Evolutionary conservation across 2,888 invertebrate genomes (phyloP).

Genomic region (Thymelicus acteon): DNA sequence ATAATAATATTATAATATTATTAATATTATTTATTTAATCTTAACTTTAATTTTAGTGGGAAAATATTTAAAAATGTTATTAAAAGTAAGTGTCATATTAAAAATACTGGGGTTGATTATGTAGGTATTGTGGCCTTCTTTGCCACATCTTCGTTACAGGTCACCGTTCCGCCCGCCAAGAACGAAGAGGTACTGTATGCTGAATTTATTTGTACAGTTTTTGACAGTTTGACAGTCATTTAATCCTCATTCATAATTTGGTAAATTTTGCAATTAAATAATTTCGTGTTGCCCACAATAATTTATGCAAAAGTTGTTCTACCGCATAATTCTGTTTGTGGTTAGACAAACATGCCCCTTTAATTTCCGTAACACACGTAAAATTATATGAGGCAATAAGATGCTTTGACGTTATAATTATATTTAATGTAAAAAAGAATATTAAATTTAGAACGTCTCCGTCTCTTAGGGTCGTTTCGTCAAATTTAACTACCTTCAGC

Average conservation of each 20-base stretch:
- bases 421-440: conserved; percentile 7
- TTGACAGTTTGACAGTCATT: not conserved
- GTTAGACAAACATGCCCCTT: conserved; percentile 13
- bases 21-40: too few species aligned
- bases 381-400: conserved; percentile 24
- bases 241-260: not conserved
- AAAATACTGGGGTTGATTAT: too few species aligned
- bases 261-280: not conserved
- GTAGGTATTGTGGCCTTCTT: too few species aligned
- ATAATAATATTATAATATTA: too few species aligned
- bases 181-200: too few species aligned
- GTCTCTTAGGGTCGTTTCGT: conserved; percentile 34
- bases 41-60: too few species aligned
- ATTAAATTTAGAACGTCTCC: conserved; percentile 31
- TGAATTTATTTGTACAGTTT: too few species aligned
- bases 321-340: conserved; percentile 30
- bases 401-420: conserved; percentile 16
- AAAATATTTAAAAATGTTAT: too few species aligned
- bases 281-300: conserved; percentile 7
- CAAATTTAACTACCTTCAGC: conserved; percentile 30
- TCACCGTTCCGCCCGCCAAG: too few species aligned
- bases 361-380: conserved; percentile 13
- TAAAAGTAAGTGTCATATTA: too few species aligned
- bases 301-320: conserved; percentile 2
- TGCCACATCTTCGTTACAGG: too few species aligned